Base-by-base conservation (phyloP, 2,113 vertebrate genomes). In the Anolis carolinensis region DNA sequence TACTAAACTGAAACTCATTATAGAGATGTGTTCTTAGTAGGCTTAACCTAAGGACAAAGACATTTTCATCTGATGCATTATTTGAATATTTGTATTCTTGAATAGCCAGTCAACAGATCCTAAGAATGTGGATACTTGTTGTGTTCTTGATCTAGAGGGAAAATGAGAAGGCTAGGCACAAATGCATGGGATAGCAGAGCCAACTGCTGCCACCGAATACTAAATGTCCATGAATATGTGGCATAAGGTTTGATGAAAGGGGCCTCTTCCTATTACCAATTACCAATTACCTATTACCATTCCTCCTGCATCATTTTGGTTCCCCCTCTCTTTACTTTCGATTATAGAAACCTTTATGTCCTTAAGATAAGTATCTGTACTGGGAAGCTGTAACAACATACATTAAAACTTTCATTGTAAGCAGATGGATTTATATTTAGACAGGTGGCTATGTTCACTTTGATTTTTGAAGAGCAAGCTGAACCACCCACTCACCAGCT, bases 371-470 rank as follows among this genome's bases (percentile, higher is more conserved):
- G 27, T 71, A 79, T 30, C 23, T 74, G 65, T 7, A 78, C 48
- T 39, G 50, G 30, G 63, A 52, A 32, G 52, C 55, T 78, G 21
- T 63, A 48, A 34, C 65, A 73, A n/a, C 44, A 48, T 79, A 36
- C 30, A 48, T 86, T 65, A 48, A 18, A 34, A 73, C 16, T 30
- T 63, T 80, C 36, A 32, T 80, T 86, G 9, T 72, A 67, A 71
- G 25, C 82, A 76, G 55, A 81, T 73, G 68, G 78, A 13, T 30
- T 80, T 80, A 10, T 63, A 48, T 73, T 63, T 80, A 48, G n/a
- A 50, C 85, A 86, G 85, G 68, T 80, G 84, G 59, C 48, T 86
- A 34, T 81, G 52, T 86, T 86, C n/a, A 80, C 30, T 86, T 80
- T 72, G 27, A 27, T 85, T 86, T 80, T 80, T 63, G 3, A 77